These are phyloP conservation scores for Desmodus rotundus DNA, from an alignment of 2,113 vertebrate species.

Conservation along the genomic window DNA sequence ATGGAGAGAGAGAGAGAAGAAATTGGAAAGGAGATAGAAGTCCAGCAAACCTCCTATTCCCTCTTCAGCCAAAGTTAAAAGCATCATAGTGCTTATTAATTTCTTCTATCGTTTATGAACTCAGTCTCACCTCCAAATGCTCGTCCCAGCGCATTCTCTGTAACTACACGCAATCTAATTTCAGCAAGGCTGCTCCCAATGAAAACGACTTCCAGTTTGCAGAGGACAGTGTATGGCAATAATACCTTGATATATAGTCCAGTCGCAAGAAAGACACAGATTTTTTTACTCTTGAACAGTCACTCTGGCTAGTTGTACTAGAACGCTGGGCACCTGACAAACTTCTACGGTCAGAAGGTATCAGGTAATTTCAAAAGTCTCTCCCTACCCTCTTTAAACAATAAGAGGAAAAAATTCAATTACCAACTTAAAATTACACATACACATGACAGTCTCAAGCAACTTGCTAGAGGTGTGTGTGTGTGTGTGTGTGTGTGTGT, in stretches of 20 bases:
- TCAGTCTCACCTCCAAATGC: neutral
- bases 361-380: neutral
- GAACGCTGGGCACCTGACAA: neutral
- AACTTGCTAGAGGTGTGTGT: neutral
- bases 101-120: neutral
- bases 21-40: neutral
- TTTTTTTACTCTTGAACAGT: neutral
- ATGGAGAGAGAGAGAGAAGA: neutral
- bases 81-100: neutral
- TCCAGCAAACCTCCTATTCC: neutral
- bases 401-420: neutral
- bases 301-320: neutral
- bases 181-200: neutral
- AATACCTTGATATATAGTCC: neutral
- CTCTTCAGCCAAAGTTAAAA: neutral
- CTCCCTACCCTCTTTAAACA: neutral
- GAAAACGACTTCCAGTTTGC: neutral
- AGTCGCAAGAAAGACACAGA: neutral
- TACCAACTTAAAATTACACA: neutral
- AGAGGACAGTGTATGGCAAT: neutral
- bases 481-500: too few relatives aligned
- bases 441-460: neutral
- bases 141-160: neutral
- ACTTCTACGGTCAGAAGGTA: neutral
- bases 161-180: neutral